Evolutionary conservation across 2,113 vertebrate genomes (phyloP).

Genomic region (Sterna hirundo): DNA sequence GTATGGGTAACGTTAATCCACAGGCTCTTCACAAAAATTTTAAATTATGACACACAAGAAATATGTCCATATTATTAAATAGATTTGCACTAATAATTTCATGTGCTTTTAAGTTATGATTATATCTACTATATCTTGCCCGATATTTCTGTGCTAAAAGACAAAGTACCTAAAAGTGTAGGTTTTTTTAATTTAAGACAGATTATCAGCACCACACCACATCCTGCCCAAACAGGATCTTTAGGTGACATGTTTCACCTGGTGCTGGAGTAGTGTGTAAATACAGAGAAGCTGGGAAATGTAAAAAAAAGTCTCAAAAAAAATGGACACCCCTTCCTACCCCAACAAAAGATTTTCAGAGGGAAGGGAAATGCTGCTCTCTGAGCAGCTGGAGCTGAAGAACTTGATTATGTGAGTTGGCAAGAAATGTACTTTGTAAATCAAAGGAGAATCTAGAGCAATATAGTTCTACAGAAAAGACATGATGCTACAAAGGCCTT

Average conservation of each 20-base stretch:
- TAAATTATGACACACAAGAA: background rate
- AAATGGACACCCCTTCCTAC: background rate
- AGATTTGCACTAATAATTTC: background rate
- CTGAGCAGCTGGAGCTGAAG: background rate
- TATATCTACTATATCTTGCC: background rate
- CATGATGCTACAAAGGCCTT: background rate
- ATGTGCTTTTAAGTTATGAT: background rate
- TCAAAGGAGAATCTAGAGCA: background rate
- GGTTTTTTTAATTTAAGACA: background rate
- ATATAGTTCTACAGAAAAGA: background rate
- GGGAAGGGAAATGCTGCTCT: background rate
- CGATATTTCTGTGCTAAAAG: background rate
- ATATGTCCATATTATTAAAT: background rate
- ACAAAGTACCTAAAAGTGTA: background rate
- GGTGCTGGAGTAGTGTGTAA: background rate
- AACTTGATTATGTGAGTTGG: background rate
- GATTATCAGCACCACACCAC: background rate
- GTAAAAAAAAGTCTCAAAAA: background rate
- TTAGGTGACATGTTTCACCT: background rate
- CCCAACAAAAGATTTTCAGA: background rate
- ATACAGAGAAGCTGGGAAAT: background rate
- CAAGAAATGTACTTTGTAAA: background rate
- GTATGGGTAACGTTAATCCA: background rate
- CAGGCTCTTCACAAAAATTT: background rate
- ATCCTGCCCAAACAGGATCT: background rate